phyloP scores from a whole-genome alignment of 2,888 invertebrate species.

The Steinernema carpocapsae region DNA sequence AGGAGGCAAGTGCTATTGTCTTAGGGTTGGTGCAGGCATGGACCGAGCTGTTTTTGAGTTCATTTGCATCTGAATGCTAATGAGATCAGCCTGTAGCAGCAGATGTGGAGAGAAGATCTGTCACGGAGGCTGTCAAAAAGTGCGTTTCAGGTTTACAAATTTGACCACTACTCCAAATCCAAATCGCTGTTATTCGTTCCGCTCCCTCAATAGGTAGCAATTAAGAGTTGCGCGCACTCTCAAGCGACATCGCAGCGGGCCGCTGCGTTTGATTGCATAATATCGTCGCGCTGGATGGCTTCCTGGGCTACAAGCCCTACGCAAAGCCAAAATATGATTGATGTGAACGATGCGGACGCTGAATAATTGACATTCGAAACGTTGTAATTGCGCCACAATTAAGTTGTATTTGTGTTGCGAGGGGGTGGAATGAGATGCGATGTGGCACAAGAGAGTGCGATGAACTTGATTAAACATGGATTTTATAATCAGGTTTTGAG shows the following conservation, averaged over 20 bases:
- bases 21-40: no score
- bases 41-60: neutral
- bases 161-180: no score
- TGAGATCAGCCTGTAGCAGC: neutral
- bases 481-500: no score
- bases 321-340: slow-evolving; percentile 14
- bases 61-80: neutral
- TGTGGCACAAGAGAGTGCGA: no score
- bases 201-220: slow-evolving; percentile 28
- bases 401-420: slow-evolving; percentile 12
- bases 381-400: slow-evolving; percentile 26
- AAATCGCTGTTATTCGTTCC: no score
- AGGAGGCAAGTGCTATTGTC: neutral
- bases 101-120: neutral
- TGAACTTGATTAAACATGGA: no score
- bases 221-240: neutral
- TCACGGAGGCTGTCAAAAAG: no score
- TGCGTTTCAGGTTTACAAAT: no score
- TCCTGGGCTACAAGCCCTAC: neutral
- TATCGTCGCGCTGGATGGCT: slow-evolving; percentile 6
- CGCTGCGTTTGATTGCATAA: slow-evolving; percentile 18
- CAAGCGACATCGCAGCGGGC: neutral
- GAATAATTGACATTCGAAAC: slow-evolving; percentile 32
- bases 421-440: neutral
- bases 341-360: neutral